phyloP scores from a whole-genome alignment of 2,113 vertebrate genomes.

The Cephalopholis sonnerati region DNA sequence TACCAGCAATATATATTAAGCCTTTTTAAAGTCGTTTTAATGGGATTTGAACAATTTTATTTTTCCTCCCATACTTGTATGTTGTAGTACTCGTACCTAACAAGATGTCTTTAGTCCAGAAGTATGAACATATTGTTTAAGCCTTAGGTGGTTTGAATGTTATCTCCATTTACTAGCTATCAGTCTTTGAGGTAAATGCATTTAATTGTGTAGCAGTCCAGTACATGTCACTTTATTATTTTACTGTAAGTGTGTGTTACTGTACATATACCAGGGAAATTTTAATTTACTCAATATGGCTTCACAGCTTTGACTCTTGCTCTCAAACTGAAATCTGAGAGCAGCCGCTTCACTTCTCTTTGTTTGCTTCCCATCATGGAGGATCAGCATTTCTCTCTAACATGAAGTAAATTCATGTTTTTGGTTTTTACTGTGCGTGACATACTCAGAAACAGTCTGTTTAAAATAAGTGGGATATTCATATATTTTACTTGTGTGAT shows the following conservation, averaged over 20 bases:
- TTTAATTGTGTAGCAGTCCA: slow-evolving; percentile 79
- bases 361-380: slow-evolving; percentile 39
- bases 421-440: slow-evolving; percentile 44
- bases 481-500: slow-evolving; percentile 85
- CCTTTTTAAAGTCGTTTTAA: slow-evolving; percentile 97
- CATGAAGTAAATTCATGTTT: slow-evolving; percentile 57
- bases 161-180: slow-evolving; percentile 67
- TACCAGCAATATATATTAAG: slow-evolving; percentile 86
- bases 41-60: slow-evolving; percentile 83
- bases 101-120: slow-evolving; percentile 80
- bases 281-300: slow-evolving; percentile 42
- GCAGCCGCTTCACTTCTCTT: slow-evolving; percentile 16
- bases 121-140: slow-evolving; percentile 72
- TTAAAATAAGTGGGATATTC: slow-evolving; percentile 71
- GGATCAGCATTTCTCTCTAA: slow-evolving; percentile 40
- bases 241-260: slow-evolving; percentile 77
- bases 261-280: slow-evolving; percentile 76
- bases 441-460: slow-evolving; percentile 46
- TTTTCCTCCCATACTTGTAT: slow-evolving; percentile 85
- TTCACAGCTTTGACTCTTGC: slow-evolving; percentile 46
- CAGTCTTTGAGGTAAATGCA: slow-evolving; percentile 71
- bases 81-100: slow-evolving; percentile 83
- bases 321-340: slow-evolving; percentile 33
- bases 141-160: slow-evolving; percentile 72
- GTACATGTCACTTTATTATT: slow-evolving; percentile 81